Percentiles rank a stretch among this genome's conserved stretches.
Evolutionary conservation across 2,888 invertebrate genomes (phyloP).

Genomic region (Epirrhoe tristata): DNA sequence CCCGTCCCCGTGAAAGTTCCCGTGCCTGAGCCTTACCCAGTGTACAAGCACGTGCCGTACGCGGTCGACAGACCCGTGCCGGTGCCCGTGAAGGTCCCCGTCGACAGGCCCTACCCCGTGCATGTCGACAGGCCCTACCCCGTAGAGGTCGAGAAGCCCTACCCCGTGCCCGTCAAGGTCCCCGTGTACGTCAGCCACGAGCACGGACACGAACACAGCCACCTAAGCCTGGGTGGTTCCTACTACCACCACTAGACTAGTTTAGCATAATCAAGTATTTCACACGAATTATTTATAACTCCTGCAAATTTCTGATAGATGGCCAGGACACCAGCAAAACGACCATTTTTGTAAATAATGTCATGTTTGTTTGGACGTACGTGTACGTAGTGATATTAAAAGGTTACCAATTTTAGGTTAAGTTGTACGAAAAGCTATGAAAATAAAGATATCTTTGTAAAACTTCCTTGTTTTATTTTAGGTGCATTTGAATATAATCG

Average conservation of each 20-base stretch:
- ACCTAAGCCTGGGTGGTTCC: slow-evolving; percentile 57
- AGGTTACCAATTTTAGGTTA: slow-evolving; percentile 81
- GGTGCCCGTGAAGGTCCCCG: slow-evolving; percentile 89
- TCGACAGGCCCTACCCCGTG: slow-evolving; percentile 88
- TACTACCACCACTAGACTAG: slow-evolving; percentile 76
- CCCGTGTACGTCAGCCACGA: slow-evolving; percentile 68
- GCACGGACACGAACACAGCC: slow-evolving; percentile 53
- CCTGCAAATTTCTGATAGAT: slow-evolving; percentile 58
- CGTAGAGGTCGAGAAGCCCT: slow-evolving; percentile 82
- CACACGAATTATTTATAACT: slow-evolving; percentile 65
- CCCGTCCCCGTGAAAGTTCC: slow-evolving; percentile 85
- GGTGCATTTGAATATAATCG: slow-evolving; percentile 46
- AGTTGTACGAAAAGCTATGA: slow-evolving; percentile 67
- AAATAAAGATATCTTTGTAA: slow-evolving; percentile 62
- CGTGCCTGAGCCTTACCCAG: slow-evolving; percentile 86
- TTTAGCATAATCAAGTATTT: slow-evolving; percentile 61
- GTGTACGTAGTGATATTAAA: slow-evolving; percentile 80
- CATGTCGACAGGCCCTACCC: slow-evolving; percentile 79
- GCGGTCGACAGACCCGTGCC: slow-evolving; percentile 87
- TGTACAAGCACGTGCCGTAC: slow-evolving; percentile 88
- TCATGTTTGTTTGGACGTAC: slow-evolving; percentile 77
- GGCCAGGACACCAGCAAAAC: slow-evolving; percentile 80
- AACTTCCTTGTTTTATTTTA: slow-evolving; percentile 56
- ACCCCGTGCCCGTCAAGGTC: slow-evolving; percentile 85
- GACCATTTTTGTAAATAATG: slow-evolving; percentile 75